Evolutionary conservation across 2,113 vertebrate genomes (phyloP).

Genomic region (Gymnarchus niloticus): DNA sequence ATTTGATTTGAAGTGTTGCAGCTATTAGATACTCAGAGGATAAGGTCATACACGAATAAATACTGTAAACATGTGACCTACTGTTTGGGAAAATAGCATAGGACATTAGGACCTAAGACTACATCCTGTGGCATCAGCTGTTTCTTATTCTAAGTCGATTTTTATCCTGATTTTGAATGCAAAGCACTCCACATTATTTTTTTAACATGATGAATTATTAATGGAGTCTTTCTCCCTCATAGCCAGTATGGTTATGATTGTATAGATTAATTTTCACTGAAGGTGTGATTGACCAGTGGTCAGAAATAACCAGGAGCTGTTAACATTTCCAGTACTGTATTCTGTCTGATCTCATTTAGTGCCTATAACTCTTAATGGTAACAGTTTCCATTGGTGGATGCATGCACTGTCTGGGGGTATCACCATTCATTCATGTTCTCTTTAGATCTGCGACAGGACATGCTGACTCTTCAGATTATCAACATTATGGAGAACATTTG

Average conservation of each 20-base stretch:
- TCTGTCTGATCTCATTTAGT: neutral
- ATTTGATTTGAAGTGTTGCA: too few species aligned
- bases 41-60: too few species aligned
- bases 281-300: neutral
- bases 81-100: too few species aligned
- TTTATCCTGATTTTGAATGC: neutral
- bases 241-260: neutral
- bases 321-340: neutral
- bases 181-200: constrained; percentile 5
- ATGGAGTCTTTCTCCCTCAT: neutral
- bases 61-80: too few species aligned
- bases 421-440: constrained; percentile 13
- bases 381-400: neutral
- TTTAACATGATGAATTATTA: constrained; percentile 8
- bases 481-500: constrained; percentile 60
- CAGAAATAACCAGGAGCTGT: neutral
- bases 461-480: constrained; percentile 58
- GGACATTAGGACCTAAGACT: too few species aligned
- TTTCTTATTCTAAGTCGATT: neutral
- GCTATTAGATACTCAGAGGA: too few species aligned
- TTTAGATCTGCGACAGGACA: constrained; percentile 55
- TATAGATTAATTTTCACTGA: neutral
- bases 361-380: neutral
- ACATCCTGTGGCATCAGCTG: too few species aligned
- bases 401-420: neutral